Percentiles rank a stretch among this genome's conserved stretches.
Conservation (phyloP, 2,797 vertebrate species). For the Ficedula albicollis region DNA sequence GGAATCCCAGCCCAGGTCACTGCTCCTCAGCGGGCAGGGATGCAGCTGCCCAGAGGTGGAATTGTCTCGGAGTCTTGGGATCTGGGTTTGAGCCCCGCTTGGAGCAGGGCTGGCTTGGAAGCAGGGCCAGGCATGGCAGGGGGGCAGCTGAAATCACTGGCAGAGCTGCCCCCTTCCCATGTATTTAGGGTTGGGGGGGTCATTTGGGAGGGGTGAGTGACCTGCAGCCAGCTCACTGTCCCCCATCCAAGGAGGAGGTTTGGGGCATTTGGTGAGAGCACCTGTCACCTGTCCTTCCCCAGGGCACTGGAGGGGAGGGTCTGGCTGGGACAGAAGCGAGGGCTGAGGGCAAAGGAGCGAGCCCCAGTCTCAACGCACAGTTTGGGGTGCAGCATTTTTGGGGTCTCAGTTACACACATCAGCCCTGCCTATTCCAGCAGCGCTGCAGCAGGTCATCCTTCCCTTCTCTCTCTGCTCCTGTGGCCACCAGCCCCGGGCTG, state of each 20-base stretch:
- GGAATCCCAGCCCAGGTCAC: background rate
- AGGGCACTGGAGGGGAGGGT: background rate
- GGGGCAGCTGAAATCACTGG: background rate
- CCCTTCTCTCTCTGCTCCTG: background rate
- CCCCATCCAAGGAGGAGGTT: background rate
- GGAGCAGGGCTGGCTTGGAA: background rate
- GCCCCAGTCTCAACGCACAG: background rate
- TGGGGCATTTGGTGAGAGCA: background rate
- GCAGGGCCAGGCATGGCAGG: background rate
- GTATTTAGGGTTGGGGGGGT: rapidly evolving
- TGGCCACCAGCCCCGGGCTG: background rate
- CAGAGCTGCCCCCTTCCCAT: background rate
- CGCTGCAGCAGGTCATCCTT: rapidly evolving
- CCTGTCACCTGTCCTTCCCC: rapidly evolving
- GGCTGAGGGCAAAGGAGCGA: background rate
- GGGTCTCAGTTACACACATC: background rate
- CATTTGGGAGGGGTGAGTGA: background rate
- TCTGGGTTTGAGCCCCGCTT: rapidly evolving
- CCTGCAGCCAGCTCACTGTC: background rate
- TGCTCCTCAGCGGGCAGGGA: background rate
- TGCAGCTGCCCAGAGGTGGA: background rate
- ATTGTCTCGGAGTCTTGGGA: background rate
- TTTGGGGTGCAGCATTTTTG: background rate
- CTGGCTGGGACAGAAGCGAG: background rate
- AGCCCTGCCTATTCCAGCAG: background rate